Base-by-base conservation (phyloP, 1,140 invertebrate species). In the Eufriesea mexicana region DNA sequence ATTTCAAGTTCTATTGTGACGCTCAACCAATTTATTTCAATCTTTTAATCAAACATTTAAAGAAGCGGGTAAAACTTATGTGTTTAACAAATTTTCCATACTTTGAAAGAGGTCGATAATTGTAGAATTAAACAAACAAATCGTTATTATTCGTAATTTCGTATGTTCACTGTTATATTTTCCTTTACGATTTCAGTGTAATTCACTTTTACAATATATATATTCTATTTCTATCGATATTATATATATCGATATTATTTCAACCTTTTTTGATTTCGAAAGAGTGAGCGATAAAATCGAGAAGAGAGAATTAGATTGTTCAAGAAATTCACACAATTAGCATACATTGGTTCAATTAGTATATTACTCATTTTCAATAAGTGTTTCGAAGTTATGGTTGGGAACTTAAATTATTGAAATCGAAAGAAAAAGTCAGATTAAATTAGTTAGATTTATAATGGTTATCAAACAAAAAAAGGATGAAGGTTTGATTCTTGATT, bases 321-420 rank as follows among this genome's bases (percentile, higher is more conserved):
- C 25, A 28, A 77, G 55, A 83, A 54, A 54, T 54, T 83, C 66
- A 42, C 74, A 78, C 18, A n/a, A 70, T 70, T 78, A 70, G 12
- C 54, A 70, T 76, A 82, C 55, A 42, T 14, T 2, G 55, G 12
- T 77, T 64, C 76, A 82, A 76, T 82, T 76, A 47, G 28, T 45
- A 49, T 73, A 47, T 47, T 20, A 42, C 23, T 67, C 28, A 16
- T 66, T n/a, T 68, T 8, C 25, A 49, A 76, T 67, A 75, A 35
- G 6, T 57, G 45, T 67, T 20, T 64, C 8, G n/a, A 8, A 45
- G 42, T 62, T 18, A 18, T 20, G 49, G 4, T 12, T 67, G n/a
- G 45, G 54, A n/a, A 67, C 35, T 66, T 14, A 28, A 75, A 81
- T 68, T 68, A 68, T 51, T 12, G 45, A 4, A 1, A 20, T 49